Conservation (phyloP, 2,888 invertebrate genomes). For the Dolichomitus sp. region DNA sequence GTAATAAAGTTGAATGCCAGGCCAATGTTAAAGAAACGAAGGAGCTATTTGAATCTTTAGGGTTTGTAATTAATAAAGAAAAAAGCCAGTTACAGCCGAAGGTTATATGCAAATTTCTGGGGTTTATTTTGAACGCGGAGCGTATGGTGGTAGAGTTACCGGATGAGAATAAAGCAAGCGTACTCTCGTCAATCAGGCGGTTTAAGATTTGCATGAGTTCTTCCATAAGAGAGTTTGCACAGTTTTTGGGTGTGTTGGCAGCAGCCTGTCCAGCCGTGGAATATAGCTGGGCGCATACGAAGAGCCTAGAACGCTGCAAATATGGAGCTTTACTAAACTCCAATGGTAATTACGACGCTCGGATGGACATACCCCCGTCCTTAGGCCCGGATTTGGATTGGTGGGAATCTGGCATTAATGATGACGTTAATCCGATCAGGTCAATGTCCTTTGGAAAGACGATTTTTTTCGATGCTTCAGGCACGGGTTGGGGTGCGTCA, state of each 20-base stretch:
- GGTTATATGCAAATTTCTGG: constrained; percentile 15
- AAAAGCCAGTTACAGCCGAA: constrained; percentile 16
- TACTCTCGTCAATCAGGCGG: constrained; percentile 14
- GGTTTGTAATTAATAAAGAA: constrained; percentile 32
- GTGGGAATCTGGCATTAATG: background rate
- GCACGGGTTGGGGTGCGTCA: constrained; percentile 6
- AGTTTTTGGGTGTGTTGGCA: constrained; percentile 66
- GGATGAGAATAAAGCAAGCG: constrained; percentile 16
- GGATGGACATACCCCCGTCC: constrained; percentile 10
- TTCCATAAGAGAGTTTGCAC: constrained; percentile 68
- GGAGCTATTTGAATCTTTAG: background rate
- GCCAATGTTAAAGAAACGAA: background rate
- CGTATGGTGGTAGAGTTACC: constrained; percentile 29
- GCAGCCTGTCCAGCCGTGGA: constrained; percentile 71
- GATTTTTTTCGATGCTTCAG: constrained; percentile 33
- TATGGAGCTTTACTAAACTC: constrained; percentile 41
- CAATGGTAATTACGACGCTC: background rate
- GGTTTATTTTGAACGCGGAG: constrained; percentile 28
- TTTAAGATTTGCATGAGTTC: constrained; percentile 28
- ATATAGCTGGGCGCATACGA: too few species aligned
- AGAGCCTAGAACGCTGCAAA: constrained; percentile 31
- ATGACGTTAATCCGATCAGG: constrained; percentile 15
- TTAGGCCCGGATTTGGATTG: background rate
- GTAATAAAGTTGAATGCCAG: background rate
- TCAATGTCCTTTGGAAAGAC: constrained; percentile 11